A percentile compares a stretch with the other conserved stretches of the same genome.
phyloP scores from a whole-genome alignment of 2,888 invertebrate genomes.

The Matsumyia berberina region DNA sequence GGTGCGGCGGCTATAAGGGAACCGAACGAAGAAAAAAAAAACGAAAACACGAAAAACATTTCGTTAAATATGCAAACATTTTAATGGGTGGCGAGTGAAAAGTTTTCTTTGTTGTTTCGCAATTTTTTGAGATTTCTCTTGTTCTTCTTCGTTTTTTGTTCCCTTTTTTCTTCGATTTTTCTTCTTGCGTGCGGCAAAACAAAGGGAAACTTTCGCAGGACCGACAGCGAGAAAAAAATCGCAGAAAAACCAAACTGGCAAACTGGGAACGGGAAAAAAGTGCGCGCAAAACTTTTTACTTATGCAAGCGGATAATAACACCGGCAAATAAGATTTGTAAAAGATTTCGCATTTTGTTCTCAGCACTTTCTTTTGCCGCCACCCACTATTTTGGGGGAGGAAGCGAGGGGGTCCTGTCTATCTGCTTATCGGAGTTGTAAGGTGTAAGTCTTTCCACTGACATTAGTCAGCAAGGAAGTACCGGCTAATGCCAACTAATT shows the following conservation, averaged over 20 bases:
- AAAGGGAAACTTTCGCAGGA: constrained; percentile 51
- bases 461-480: background rate
- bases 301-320: constrained; percentile 56
- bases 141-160: background rate
- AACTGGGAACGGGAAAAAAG: constrained; percentile 33
- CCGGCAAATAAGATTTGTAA: constrained; percentile 26
- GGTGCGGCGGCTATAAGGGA: constrained; percentile 14
- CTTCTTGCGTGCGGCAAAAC: constrained; percentile 37
- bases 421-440: background rate
- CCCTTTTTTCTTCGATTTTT: constrained; percentile 18
- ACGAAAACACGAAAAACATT: constrained; percentile 54
- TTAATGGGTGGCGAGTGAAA: constrained; percentile 72
- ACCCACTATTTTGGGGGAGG: background rate
- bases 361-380: background rate
- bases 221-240: constrained; percentile 23
- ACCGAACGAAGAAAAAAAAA: constrained; percentile 16
- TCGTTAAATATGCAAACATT: constrained; percentile 65
- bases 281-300: constrained; percentile 52
- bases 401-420: background rate
- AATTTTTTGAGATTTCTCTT: constrained; percentile 24
- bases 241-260: constrained; percentile 2
- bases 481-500: background rate
- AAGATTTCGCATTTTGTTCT: background rate
- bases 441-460: constrained; percentile 3
- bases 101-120: constrained; percentile 71